phyloP scores from a whole-genome alignment of 1,140 invertebrate species.

The Lordiphosa stackelbergi region DNA sequence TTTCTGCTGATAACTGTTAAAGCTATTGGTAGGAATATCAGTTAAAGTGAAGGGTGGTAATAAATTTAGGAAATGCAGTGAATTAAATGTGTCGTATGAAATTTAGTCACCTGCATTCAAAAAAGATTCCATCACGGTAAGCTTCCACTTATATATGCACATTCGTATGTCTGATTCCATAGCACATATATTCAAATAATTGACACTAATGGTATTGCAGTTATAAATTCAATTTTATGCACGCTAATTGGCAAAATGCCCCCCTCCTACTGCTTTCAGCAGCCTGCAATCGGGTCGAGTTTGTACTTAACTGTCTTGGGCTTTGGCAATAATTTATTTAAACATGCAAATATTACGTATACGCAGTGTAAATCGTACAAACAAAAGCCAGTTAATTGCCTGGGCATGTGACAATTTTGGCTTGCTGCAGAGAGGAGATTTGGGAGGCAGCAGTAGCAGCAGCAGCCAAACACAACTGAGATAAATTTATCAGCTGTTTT shows the following conservation, averaged over 20 bases:
- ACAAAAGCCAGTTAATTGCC: conserved; percentile 3
- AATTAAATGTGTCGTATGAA: conserved; percentile 2
- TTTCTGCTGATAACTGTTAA: conserved; percentile 28
- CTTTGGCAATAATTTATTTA: conserved; percentile 32
- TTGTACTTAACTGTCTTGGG: conserved; percentile 19
- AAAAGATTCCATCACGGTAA: neutral
- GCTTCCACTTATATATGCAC: neutral
- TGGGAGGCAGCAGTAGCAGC: neutral
- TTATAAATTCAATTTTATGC: conserved; percentile 41
- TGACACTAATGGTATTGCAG: conserved; percentile 40
- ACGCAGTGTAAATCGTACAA: conserved; percentile 22
- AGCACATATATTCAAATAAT: conserved; percentile 12
- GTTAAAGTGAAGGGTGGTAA: conserved; percentile 9
- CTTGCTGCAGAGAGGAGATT: conserved; percentile 6
- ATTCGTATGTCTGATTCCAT: conserved; percentile 27
- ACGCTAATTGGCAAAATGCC: conserved; percentile 53
- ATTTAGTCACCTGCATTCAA: conserved; percentile 27
- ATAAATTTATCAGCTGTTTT: conserved; percentile 63
- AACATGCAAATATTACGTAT: conserved; percentile 39
- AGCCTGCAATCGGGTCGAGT: too few relatives aligned
- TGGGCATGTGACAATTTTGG: conserved; percentile 11
- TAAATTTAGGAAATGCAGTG: conserved; percentile 36
- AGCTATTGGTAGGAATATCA: conserved; percentile 17
- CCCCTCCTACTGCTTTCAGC: conserved; percentile 1
- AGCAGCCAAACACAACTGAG: conserved; percentile 4